phyloP scores from a whole-genome alignment of 1,140 invertebrate species.

The Panonychus citri region DNA sequence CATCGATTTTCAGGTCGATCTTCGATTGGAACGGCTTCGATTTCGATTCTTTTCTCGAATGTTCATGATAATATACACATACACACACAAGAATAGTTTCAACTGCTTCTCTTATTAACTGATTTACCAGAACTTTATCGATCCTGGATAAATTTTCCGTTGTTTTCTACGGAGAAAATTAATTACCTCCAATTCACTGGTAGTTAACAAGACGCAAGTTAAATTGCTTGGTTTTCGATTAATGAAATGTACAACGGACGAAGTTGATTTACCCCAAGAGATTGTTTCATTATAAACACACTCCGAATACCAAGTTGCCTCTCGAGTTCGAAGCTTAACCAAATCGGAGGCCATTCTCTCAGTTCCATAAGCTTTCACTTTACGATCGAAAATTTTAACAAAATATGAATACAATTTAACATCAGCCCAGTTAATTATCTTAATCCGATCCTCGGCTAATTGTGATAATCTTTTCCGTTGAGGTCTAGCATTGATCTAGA shows the following conservation, averaged over 20 bases:
- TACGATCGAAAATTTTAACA: slow-evolving; percentile 17
- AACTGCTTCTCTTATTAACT: too few species aligned
- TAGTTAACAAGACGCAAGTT: slow-evolving; percentile 2
- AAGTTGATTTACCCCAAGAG: not conserved
- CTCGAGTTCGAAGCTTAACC: slow-evolving; percentile 1
- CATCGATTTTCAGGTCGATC: too few species aligned
- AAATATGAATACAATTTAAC: slow-evolving; percentile 20
- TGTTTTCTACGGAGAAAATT: slow-evolving; percentile 4
- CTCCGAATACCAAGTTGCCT: slow-evolving; percentile 11
- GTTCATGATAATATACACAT: too few species aligned
- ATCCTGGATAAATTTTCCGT: slow-evolving; percentile 3
- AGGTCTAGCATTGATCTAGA: not conserved
- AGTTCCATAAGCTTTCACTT: slow-evolving; percentile 17
- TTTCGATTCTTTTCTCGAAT: too few species aligned
- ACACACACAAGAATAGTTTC: too few species aligned
- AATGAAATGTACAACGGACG: not conserved
- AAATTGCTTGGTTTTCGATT: not conserved
- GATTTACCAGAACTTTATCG: not conserved
- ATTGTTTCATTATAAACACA: slow-evolving; percentile 12
- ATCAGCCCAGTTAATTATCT: slow-evolving; percentile 18
- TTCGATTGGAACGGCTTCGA: too few species aligned
- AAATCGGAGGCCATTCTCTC: slow-evolving; percentile 17
- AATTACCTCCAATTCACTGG: slow-evolving; percentile 1
- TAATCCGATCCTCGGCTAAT: slow-evolving; percentile 7
- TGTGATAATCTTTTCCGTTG: slow-evolving; percentile 2